Conservation (phyloP, 23 tunicate genomes). For the Botrylloides violaceus region DNA sequence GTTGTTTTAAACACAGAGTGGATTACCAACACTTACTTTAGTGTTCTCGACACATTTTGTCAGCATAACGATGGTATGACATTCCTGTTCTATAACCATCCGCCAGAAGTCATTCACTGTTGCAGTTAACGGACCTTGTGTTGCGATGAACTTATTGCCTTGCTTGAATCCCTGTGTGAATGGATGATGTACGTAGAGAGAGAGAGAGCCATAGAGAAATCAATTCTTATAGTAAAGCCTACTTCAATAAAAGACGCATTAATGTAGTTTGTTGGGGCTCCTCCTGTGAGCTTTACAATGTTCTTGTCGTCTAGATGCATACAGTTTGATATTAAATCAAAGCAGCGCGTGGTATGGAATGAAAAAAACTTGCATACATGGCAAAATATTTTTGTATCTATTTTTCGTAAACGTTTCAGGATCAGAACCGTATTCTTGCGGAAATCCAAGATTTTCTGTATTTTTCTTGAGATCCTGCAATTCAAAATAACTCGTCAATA, state of each 20-base stretch:
- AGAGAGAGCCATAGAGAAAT: background rate
- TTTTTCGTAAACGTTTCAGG: background rate
- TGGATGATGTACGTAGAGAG: background rate
- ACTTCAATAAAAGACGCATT: background rate
- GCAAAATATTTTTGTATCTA: background rate
- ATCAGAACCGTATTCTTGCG: background rate
- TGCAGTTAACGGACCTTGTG: slow-evolving; percentile 37
- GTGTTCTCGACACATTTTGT: slow-evolving; percentile 30
- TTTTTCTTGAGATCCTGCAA: no score
- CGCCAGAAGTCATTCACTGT: slow-evolving; percentile 40
- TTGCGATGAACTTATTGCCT: slow-evolving; percentile 32
- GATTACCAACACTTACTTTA: slow-evolving; percentile 19
- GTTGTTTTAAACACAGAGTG: background rate
- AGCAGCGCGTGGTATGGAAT: no score
- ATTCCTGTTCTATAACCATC: slow-evolving; percentile 31
- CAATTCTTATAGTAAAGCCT: background rate
- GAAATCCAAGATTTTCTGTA: background rate
- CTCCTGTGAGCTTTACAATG: background rate
- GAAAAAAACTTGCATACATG: background rate
- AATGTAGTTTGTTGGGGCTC: background rate
- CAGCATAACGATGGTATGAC: slow-evolving; percentile 39
- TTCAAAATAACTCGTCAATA: no score
- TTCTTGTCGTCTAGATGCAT: background rate
- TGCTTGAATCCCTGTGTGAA: slow-evolving; percentile 22
- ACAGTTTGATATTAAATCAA: background rate